A percentile compares a stretch with the other conserved stretches of the same genome.
phyloP scores from a whole-genome alignment of 2,797 vertebrate genomes.

The Falco naumanni region DNA sequence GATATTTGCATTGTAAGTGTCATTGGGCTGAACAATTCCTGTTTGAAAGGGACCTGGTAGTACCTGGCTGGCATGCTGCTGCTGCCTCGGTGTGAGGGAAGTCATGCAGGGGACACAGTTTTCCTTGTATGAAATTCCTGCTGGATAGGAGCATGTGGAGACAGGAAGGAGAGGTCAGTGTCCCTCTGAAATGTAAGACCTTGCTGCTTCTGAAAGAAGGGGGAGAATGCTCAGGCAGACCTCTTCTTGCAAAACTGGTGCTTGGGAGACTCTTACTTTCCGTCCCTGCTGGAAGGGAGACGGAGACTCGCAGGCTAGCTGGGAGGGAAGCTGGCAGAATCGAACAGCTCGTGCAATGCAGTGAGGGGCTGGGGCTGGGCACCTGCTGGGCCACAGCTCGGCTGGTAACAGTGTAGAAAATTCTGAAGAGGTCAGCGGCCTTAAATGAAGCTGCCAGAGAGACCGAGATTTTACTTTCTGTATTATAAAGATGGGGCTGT shows the following conservation, averaged over 20 bases:
- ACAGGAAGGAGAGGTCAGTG: not conserved
- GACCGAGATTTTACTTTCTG: not conserved
- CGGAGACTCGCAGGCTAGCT: rapidly evolving
- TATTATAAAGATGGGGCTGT: not conserved
- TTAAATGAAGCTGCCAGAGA: not conserved
- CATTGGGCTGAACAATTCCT: not conserved
- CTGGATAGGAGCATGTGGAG: not conserved
- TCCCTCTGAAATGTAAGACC: not conserved
- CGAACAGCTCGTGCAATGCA: not conserved
- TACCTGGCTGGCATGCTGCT: not conserved
- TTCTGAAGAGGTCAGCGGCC: not conserved
- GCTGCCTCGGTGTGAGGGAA: not conserved
- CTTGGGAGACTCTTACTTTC: not conserved
- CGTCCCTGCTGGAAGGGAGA: not conserved
- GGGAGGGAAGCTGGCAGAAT: not conserved
- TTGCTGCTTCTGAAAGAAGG: not conserved
- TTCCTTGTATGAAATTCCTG: too few relatives aligned
- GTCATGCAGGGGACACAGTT: not conserved
- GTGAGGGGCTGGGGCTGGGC: not conserved
- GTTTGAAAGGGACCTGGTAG: not conserved
- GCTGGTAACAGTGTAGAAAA: not conserved
- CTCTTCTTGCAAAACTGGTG: not conserved
- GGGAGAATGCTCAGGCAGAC: not conserved
- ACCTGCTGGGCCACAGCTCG: not conserved
- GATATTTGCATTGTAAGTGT: not conserved